Percentiles rank a stretch among this genome's conserved stretches.
Evolutionary conservation across 2,113 vertebrate genomes (phyloP).

Genomic region (Crotalus viridis): DNA sequence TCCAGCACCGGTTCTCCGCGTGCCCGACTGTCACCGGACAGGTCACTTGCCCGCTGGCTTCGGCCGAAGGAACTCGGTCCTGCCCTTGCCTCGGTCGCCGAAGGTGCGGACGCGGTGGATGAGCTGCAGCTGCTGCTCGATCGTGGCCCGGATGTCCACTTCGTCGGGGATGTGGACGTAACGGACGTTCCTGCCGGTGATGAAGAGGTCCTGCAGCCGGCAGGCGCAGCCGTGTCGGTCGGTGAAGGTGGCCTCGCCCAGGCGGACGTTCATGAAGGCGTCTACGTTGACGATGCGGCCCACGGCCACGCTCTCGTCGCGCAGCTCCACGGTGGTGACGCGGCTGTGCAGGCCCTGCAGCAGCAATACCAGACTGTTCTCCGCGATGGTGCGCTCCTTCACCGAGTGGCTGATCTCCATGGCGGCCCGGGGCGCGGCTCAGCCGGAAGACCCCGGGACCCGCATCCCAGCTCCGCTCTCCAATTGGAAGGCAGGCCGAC

Average conservation of each 20-base stretch:
- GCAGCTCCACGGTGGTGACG: slow-evolving; percentile 89
- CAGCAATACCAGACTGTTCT: slow-evolving; percentile 94
- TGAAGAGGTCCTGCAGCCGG: slow-evolving; percentile 82
- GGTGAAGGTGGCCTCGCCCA: slow-evolving; percentile 80
- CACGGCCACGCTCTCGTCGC: slow-evolving; percentile 83
- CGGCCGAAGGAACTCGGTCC: slow-evolving; percentile 77
- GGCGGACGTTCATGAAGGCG: slow-evolving; percentile 93
- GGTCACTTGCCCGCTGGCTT: slow-evolving; percentile 43
- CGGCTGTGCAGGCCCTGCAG: slow-evolving; percentile 88
- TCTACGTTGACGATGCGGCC: slow-evolving; percentile 88
- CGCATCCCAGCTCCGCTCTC: background rate
- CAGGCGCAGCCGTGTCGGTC: slow-evolving; percentile 74
- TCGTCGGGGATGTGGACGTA: slow-evolving; percentile 93
- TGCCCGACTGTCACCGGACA: background rate
- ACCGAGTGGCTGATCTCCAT: slow-evolving; percentile 84
- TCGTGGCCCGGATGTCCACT: slow-evolving; percentile 84
- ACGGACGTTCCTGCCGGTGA: slow-evolving; percentile 89
- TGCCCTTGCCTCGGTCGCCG: slow-evolving; percentile 71
- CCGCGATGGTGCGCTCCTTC: slow-evolving; percentile 89
- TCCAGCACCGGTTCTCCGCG: background rate
- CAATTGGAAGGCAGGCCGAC: background rate
- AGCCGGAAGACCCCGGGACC: background rate
- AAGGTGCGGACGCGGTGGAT: slow-evolving; percentile 87
- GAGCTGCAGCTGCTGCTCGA: slow-evolving; percentile 81
- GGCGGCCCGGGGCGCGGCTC: background rate